Conservation (phyloP, 2,797 vertebrate genomes). For the Hypotaenidia okinawae region DNA sequence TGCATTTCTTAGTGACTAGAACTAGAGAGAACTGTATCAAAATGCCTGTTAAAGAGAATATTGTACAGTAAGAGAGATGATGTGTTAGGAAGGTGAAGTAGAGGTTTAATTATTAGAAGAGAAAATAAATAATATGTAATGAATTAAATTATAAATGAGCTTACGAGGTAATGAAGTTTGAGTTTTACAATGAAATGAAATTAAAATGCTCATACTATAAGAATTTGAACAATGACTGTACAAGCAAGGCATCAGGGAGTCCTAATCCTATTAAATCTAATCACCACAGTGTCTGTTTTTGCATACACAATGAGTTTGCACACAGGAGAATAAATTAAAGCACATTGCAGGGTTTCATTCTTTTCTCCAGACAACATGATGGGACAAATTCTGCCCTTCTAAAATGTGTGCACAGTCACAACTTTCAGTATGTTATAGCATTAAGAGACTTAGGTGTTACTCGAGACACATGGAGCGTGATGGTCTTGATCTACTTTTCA, state of each 20-base stretch:
- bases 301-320: constrained; percentile 22
- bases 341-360: background rate
- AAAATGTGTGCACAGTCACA: background rate
- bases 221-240: constrained; percentile 44
- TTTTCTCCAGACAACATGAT: background rate
- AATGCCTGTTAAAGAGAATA: background rate
- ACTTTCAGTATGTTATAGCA: background rate
- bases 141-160: constrained; percentile 28
- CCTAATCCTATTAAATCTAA: constrained; percentile 65
- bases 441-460: background rate
- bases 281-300: constrained; percentile 32
- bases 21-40: background rate
- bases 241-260: constrained; percentile 39
- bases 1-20: accelerated
- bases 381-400: background rate
- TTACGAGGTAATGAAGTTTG: constrained; percentile 44
- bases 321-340: constrained; percentile 49
- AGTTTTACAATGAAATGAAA: constrained; percentile 44
- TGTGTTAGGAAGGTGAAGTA: background rate
- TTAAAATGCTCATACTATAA: constrained; percentile 41
- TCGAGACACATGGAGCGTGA: background rate
- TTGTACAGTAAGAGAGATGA: background rate
- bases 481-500: background rate
- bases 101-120: constrained; percentile 6
- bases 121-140: constrained; percentile 33